A percentile compares a stretch with the other conserved stretches of the same genome.
Conservation (phyloP, 2,888 invertebrate genomes). For the Athalia rosae region DNA sequence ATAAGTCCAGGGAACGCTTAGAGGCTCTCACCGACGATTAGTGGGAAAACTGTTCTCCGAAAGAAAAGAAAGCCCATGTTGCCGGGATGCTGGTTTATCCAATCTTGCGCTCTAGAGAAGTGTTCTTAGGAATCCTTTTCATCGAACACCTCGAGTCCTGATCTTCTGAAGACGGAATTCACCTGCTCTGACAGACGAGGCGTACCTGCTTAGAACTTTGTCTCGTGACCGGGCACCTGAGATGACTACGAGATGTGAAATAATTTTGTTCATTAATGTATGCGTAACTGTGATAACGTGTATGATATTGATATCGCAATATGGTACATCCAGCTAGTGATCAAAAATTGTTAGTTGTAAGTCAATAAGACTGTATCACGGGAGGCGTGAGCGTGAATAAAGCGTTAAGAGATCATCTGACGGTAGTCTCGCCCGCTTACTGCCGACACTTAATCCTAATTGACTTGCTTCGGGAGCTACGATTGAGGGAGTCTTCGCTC, state of each 20-base stretch:
- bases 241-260: too few species aligned
- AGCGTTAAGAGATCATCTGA: constrained; percentile 36
- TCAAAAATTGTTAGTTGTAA: constrained; percentile 43
- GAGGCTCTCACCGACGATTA: constrained; percentile 33
- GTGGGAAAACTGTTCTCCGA: constrained; percentile 38
- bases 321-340: constrained; percentile 21
- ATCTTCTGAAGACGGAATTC: constrained; percentile 19
- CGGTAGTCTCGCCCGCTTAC: constrained; percentile 39
- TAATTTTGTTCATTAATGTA: neutral
- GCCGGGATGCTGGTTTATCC: constrained; percentile 27
- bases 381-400: constrained; percentile 25
- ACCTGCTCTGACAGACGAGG: constrained; percentile 22
- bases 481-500: constrained; percentile 29
- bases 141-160: neutral
- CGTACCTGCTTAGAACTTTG: constrained; percentile 37
- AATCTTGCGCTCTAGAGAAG: neutral
- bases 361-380: constrained; percentile 43
- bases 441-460: constrained; percentile 66
- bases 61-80: constrained; percentile 26
- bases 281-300: constrained; percentile 10
- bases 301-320: constrained; percentile 41
- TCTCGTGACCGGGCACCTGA: constrained; percentile 31
- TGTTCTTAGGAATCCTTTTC: constrained; percentile 27
- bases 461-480: constrained; percentile 65
- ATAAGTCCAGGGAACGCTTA: constrained; percentile 36